These are phyloP conservation scores for Solea senegalensis DNA, from an alignment of 2,113 vertebrate genomes.

Conservation along the genomic window DNA sequence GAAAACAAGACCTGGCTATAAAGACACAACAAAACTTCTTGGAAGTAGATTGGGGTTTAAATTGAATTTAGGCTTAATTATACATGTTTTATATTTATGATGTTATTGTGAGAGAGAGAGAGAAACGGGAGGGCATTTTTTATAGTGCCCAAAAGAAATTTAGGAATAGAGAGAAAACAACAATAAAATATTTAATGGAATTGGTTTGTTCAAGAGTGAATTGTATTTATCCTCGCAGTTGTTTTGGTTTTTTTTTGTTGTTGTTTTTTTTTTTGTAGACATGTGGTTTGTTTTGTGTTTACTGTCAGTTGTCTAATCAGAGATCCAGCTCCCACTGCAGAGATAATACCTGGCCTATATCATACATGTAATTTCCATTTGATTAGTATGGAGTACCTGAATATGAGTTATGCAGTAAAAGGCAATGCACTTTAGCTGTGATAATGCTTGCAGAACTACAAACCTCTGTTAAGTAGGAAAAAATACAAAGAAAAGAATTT, in stretches of 20 bases:
- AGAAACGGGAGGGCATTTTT: slow-evolving; percentile 5
- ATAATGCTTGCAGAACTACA: too few species aligned
- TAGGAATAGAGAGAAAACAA: slow-evolving; percentile 3
- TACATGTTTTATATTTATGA: background rate
- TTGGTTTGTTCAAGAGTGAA: slow-evolving; percentile 5
- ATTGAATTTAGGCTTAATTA: background rate
- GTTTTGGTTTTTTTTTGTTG: background rate
- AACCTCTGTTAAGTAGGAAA: too few species aligned
- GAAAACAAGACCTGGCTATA: slow-evolving; percentile 6
- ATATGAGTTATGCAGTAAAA: too few species aligned
- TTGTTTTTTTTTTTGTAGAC: background rate
- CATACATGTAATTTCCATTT: background rate
- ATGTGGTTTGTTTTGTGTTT: slow-evolving; percentile 16
- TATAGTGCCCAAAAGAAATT: slow-evolving; percentile 19
- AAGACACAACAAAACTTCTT: slow-evolving; percentile 4
- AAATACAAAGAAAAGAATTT: too few species aligned
- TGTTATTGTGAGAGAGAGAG: background rate
- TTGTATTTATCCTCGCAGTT: slow-evolving; percentile 32
- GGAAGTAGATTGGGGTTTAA: slow-evolving; percentile 2
- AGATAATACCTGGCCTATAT: slow-evolving; percentile 35
- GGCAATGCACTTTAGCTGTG: too few species aligned
- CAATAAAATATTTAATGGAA: slow-evolving; percentile 46
- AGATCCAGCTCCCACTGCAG: slow-evolving; percentile 13
- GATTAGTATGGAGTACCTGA: too few species aligned
- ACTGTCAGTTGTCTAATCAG: slow-evolving; percentile 41